These are phyloP conservation scores for Microctenopoma steveboyesi DNA, from an alignment of 2,797 vertebrate species.

Conservation along the genomic window DNA sequence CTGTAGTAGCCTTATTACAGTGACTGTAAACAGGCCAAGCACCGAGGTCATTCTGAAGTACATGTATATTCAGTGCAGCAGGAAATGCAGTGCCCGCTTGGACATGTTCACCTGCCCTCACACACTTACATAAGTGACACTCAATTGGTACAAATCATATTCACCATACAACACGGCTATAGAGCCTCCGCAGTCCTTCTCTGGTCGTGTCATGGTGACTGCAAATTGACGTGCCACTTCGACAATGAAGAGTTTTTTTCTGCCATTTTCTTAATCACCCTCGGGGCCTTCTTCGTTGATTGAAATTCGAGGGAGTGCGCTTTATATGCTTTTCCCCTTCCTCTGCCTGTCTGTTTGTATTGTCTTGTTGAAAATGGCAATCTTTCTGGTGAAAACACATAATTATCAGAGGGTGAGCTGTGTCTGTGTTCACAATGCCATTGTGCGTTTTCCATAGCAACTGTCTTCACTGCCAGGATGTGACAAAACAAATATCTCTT, in stretches of 20 bases:
- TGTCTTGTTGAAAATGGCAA: conserved; percentile 81
- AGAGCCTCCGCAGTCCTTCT: conserved; percentile 53
- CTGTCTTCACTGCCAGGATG: conserved; percentile 81
- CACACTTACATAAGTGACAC: conserved; percentile 52
- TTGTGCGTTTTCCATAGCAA: conserved; percentile 83
- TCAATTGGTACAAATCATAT: conserved; percentile 64
- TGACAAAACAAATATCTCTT: conserved; percentile 78
- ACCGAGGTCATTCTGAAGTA: conserved; percentile 49
- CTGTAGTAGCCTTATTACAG: neutral
- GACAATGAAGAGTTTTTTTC: conserved; percentile 77
- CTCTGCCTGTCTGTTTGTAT: conserved; percentile 71
- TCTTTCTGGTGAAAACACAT: conserved; percentile 78
- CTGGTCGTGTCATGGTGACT: conserved; percentile 79
- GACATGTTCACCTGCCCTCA: conserved; percentile 56
- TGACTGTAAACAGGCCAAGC: conserved; percentile 25
- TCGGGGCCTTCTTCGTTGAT: conserved; percentile 73
- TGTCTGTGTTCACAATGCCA: conserved; percentile 74
- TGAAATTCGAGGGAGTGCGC: conserved; percentile 73
- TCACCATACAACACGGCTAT: conserved; percentile 56
- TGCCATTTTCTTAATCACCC: conserved; percentile 80
- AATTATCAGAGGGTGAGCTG: conserved; percentile 76
- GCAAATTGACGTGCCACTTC: conserved; percentile 69
- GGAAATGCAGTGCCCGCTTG: conserved; percentile 25
- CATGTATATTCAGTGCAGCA: conserved; percentile 40
- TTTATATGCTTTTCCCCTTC: conserved; percentile 68